Evolutionary conservation across 1,140 invertebrate species (phyloP).

Genomic region (Contarinia nasturtii): DNA sequence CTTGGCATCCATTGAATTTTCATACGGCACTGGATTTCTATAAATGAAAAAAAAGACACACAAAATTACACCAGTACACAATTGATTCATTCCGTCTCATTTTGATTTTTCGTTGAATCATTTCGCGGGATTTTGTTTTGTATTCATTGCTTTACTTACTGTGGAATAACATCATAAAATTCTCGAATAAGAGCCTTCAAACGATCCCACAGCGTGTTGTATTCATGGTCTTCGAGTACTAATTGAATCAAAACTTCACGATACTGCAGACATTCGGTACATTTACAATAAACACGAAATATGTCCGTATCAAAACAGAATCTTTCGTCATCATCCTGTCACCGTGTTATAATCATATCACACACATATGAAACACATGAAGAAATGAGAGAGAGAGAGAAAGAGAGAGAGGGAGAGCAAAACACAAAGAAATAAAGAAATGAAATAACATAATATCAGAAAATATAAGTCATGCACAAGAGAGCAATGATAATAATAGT

Average conservation of each 20-base stretch:
- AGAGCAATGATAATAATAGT: no score
- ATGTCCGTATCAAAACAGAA: slow-evolving; percentile 10
- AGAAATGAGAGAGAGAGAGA: no score
- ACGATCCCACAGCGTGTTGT: slow-evolving; percentile 21
- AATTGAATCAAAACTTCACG: slow-evolving; percentile 21
- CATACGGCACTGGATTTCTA: slow-evolving; percentile 6
- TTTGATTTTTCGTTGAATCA: no score
- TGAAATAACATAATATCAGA: no score
- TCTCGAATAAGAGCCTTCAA: slow-evolving; percentile 20
- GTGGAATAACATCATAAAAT: slow-evolving; percentile 20
- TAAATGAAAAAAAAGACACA: slow-evolving; percentile 7
- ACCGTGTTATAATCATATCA: slow-evolving; percentile 19
- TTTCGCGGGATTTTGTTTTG: no score
- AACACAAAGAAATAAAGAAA: no score
- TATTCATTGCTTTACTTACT: slow-evolving; percentile 13
- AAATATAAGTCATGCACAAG: no score
- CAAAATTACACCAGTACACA: not conserved
- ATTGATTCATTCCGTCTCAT: no score
- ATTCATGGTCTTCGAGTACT: slow-evolving; percentile 22
- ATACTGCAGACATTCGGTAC: slow-evolving; percentile 22
- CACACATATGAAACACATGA: slow-evolving; percentile 8
- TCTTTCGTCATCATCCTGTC: no score
- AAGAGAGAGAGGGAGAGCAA: no score
- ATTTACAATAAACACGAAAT: slow-evolving; percentile 23
- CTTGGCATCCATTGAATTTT: no score